Conservation (phyloP, 2,113 vertebrate species). For the Plecotus auritus region DNA sequence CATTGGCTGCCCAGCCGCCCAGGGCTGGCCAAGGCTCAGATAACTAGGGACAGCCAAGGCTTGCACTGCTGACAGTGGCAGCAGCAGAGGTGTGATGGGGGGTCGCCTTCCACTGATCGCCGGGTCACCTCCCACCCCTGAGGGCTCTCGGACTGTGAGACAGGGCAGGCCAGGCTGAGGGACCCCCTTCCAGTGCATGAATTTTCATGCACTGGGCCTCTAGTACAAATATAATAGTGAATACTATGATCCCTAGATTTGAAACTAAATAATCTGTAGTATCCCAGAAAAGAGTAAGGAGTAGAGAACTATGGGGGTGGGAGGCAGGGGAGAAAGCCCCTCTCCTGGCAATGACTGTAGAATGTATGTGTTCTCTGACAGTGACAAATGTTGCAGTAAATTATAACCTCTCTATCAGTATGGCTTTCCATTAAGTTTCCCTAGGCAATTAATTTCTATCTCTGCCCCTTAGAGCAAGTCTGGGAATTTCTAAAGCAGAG, state of each 20-base stretch:
- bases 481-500: background rate
- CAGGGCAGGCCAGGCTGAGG: no score
- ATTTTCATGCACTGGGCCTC: no score
- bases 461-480: background rate
- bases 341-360: background rate
- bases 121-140: no score
- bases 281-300: background rate
- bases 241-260: background rate
- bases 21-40: no score
- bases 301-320: background rate
- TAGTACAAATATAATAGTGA: background rate
- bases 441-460: constrained; percentile 39
- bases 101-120: no score
- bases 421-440: constrained; percentile 24
- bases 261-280: background rate
- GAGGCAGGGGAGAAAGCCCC: rapidly evolving
- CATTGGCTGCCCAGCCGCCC: no score
- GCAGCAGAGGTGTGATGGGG: no score
- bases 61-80: no score
- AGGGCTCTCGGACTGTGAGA: no score
- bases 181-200: no score
- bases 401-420: constrained; percentile 21
- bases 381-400: constrained; percentile 32
- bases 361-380: background rate
- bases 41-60: no score